Base-by-base conservation (phyloP, 2,797 vertebrate genomes). In the Todus mexicanus region DNA sequence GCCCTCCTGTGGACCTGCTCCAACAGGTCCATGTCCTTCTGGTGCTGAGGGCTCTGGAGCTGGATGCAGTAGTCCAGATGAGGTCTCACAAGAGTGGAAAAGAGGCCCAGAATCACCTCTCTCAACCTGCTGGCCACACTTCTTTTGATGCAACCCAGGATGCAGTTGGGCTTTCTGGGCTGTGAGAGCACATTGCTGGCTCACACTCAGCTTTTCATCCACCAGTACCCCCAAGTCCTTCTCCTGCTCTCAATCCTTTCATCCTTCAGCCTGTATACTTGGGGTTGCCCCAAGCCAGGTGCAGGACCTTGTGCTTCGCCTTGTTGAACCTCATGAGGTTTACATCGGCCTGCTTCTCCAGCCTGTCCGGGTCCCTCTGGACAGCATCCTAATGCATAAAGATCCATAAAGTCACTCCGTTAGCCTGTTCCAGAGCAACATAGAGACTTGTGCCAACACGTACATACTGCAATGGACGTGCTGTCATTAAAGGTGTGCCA, bases 361-460 rank as follows among this genome's bases (percentile, higher is more conserved):
- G n/a, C n/a, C n/a, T n/a, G n/a, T n/a, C n/a, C n/a, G n/a, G n/a
- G n/a, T n/a, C n/a, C n/a, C n/a, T n/a, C n/a, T n/a, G n/a, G n/a
- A n/a, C n/a, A n/a, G n/a, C n/a, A n/a, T 45, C 12, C 29, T 5
- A 3, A 2, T 6, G 19, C 1, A 1, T 18, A 17, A 61, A 81
- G 16, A 57, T 63, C 19, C 1, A 0, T 22, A 61, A 35, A 76
- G n/a, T 19, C 47, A 20, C 31, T 50, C 47, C 5, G 2, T 65
- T 25, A 53, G 31, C 26, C 69, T 80, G 22, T 45, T 85, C 27
- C 57, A 71, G n/a, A 15, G 56, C 57, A 45, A 65, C 16, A n/a
- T n/a, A n/a, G 33, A 72, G 48, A 37, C 22, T 26, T 6, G 4
- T 38, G 23, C 78, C 65, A 60, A 18, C 35, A 35, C 8, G n/a